Evolutionary conservation across 30 jellyfish, hydroid and myxozoan genomes (phyloP).

Genomic region (Haliclystus octoradiatus): DNA sequence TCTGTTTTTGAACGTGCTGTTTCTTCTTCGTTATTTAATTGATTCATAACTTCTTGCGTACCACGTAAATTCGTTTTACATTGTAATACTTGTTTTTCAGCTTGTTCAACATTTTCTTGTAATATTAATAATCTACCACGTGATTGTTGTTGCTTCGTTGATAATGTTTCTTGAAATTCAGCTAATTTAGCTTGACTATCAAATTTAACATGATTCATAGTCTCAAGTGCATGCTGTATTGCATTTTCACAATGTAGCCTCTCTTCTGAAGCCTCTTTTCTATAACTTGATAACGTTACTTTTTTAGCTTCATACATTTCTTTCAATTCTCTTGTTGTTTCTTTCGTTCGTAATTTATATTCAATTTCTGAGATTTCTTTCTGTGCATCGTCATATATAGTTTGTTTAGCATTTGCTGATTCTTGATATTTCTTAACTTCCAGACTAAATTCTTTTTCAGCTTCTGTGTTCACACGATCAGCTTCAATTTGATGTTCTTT

Average conservation of each 20-base stretch:
- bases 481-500: neutral
- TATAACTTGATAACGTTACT: neutral
- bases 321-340: neutral
- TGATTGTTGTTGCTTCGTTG: slow-evolving; percentile 54
- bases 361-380: neutral
- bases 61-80: slow-evolving; percentile 45
- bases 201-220: slow-evolving; percentile 33
- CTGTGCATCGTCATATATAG: neutral
- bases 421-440: neutral
- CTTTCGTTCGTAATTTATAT: neutral
- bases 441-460: neutral
- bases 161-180: slow-evolving; percentile 24
- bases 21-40: slow-evolving; percentile 54
- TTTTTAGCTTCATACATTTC: neutral
- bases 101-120: slow-evolving; percentile 75
- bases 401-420: neutral
- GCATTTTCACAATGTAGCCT: neutral
- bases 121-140: slow-evolving; percentile 59
- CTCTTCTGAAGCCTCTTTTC: neutral
- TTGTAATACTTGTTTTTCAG: slow-evolving; percentile 72
- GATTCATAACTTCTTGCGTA: slow-evolving; percentile 50
- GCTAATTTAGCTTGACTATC: slow-evolving; percentile 45
- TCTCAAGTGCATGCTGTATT: neutral
- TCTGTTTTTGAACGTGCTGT: slow-evolving; percentile 71
- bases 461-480: neutral